phyloP scores from a whole-genome alignment of 2,113 vertebrate species.

The Nothocercus julius region DNA sequence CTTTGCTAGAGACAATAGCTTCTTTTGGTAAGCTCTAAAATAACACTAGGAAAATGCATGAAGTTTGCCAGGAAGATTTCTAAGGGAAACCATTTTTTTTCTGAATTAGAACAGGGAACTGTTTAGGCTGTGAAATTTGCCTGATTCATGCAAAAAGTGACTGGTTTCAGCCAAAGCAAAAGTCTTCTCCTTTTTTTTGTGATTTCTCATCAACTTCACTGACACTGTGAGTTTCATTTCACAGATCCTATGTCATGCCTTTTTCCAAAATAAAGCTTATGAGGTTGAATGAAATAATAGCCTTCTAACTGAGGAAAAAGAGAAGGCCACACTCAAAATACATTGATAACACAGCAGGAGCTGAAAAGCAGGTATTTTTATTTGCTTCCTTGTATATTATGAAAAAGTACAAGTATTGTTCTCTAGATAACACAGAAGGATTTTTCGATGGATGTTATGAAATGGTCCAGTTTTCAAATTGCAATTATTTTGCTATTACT shows the following conservation, averaged over 20 bases:
- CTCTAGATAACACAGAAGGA: neutral
- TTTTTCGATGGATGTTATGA: neutral
- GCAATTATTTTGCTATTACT: neutral
- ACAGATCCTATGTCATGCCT: neutral
- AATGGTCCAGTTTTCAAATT: neutral
- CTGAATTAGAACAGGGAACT: neutral
- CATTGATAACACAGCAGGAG: neutral
- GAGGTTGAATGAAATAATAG: neutral
- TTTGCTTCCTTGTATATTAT: neutral
- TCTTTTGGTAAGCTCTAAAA: neutral
- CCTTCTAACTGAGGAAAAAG: neutral
- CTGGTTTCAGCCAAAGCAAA: constrained; percentile 31
- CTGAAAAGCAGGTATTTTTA: neutral
- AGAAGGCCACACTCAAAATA: neutral
- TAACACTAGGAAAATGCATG: neutral
- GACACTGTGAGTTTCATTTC: constrained; percentile 36
- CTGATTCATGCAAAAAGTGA: neutral
- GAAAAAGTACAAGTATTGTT: neutral
- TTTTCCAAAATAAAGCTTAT: neutral
- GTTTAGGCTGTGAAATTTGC: neutral
- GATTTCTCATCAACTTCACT: constrained; percentile 5
- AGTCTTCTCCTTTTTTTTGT: constrained; percentile 30
- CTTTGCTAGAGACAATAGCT: neutral
- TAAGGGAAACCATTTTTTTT: neutral
- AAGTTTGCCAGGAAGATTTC: constrained; percentile 1